Base-by-base conservation (phyloP, 2,797 vertebrate species). In the Aphelocoma californica region DNA sequence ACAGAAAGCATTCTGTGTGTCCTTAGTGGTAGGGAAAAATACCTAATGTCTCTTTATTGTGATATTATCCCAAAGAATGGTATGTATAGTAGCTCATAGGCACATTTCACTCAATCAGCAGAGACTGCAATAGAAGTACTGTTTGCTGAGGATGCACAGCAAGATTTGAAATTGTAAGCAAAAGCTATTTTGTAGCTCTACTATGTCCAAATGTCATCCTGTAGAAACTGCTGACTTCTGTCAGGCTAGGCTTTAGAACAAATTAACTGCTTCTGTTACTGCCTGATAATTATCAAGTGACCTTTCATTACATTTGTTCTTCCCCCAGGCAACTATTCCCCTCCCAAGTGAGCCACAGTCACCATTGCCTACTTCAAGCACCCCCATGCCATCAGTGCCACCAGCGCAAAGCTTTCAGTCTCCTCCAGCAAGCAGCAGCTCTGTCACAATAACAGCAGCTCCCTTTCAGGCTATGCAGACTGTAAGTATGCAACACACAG, bases 401-500 rank as follows among this genome's bases (percentile, higher is more conserved):
- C 93, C 97, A 75, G 98, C 56, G 0, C 98, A 97, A 54, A 95
- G 92, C 47, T 99, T 99, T 96, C 98, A 98, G 60, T 98, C 98
- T 28, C 98, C 98, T 72, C 98, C 99, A 64, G 95, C 97, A 71
- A 98, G 98, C 42, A 97, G 93, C 86, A 96, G 95, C 70, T 94
- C 98, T 84, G 97, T 98, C 70, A 97, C 97, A 65, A 92, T 97
- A 77, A 97, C 95, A 85, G 91, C 98, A 58, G 95, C 98, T 47
- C 98, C 98, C 60, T 99, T 99, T 95, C 98, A 98, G 93, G 98
- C 98, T 95, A 98, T 99, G 95, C 98, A 98, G 93, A 98, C 99
- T 65, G 99, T 99, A 95, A 98, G 99, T 98, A 86, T 66, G 36
- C 24, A 45, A 5, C 66, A 71, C 25, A 15, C 34, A 77, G 45